Conservation (phyloP, 2,888 invertebrate genomes). For the Microchrysa polita region DNA sequence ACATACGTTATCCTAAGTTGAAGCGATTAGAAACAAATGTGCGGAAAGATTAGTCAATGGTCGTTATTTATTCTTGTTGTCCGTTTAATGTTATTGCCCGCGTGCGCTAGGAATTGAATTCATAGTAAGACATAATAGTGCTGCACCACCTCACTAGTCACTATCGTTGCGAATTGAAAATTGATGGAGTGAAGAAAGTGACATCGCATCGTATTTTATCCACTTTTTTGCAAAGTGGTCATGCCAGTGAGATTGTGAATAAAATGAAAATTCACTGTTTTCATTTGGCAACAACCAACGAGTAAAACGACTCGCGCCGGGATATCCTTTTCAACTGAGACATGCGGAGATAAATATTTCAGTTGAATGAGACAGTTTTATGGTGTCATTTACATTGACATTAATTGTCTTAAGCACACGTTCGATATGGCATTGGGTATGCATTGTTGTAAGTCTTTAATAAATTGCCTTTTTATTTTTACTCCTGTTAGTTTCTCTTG, state of each 20-base stretch:
- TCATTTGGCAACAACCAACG: not conserved
- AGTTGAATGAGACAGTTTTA: no score
- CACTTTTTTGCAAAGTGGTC: not conserved
- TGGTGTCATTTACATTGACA: no score
- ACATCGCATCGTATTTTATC: constrained; percentile 16
- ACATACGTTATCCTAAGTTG: constrained; percentile 1
- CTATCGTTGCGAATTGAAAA: constrained; percentile 9
- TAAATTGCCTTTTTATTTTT: no score
- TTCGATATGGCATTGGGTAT: no score
- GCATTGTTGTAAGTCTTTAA: no score
- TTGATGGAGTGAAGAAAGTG: constrained; percentile 39
- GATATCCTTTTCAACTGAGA: no score
- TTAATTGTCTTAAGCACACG: no score
- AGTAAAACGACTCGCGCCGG: not conserved
- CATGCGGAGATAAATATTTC: no score
- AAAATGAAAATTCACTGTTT: not conserved
- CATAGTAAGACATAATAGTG: not conserved
- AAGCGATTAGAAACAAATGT: constrained; percentile 23
- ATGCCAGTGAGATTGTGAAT: constrained; percentile 9
- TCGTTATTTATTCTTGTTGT: constrained; percentile 23
- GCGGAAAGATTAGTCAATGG: constrained; percentile 26
- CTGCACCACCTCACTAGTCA: no score
- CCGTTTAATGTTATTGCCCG: constrained; percentile 14
- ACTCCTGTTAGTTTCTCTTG: no score
- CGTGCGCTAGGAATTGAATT: not conserved